phyloP scores from a whole-genome alignment of 2,797 vertebrate species.

The Pseudotriccus pelzelni region DNA sequence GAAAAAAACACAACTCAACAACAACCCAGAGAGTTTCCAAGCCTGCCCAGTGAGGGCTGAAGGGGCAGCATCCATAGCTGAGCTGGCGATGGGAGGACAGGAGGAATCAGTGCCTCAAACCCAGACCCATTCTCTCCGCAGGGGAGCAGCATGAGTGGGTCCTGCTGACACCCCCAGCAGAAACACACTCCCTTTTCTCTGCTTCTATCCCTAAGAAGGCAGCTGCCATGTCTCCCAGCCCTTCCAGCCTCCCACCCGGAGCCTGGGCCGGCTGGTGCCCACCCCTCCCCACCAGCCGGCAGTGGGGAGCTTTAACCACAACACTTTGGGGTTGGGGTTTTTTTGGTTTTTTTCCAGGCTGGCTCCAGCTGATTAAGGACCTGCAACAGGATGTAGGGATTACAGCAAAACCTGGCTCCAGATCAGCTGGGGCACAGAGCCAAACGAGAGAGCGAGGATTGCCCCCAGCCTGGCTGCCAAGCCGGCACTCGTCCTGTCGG shows the following conservation, averaged over 20 bases:
- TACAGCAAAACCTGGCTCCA: conserved; percentile 77
- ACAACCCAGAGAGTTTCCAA: conserved; percentile 22
- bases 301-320: conserved; percentile 30
- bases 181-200: neutral
- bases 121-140: neutral
- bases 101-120: neutral
- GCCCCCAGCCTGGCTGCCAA: conserved; percentile 50
- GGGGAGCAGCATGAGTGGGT: neutral
- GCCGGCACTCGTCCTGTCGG: conserved; percentile 26
- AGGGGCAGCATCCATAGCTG: neutral
- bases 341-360: conserved; percentile 44
- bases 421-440: conserved; percentile 72
- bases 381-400: conserved; percentile 82
- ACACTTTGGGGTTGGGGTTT: neutral
- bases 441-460: conserved; percentile 62
- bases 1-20: conserved; percentile 50
- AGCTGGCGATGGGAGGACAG: neutral
- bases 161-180: neutral
- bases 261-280: neutral
- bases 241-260: neutral
- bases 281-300: neutral
- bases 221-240: neutral
- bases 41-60: neutral
- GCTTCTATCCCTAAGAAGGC: neutral
- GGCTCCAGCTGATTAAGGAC: conserved; percentile 79